A percentile compares a stretch with the other conserved stretches of the same genome.
These are phyloP conservation scores for Ceuthmochares aereus DNA, from an alignment of 2,113 vertebrate species.

Conservation along the genomic window DNA sequence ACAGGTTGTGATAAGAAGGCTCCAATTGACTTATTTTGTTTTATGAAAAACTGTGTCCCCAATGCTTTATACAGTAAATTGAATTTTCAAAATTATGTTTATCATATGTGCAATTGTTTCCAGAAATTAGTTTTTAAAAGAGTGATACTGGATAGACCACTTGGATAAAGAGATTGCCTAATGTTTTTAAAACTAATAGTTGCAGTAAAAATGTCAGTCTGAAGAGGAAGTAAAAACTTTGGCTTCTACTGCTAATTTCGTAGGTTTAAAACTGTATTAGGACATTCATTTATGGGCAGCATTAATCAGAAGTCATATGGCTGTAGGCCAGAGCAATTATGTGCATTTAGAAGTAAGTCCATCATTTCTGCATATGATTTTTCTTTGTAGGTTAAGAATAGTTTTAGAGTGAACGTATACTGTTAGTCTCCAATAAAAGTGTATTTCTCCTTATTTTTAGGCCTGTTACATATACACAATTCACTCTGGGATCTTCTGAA, in stretches of 20 bases:
- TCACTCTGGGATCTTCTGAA: not conserved
- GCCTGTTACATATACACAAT: not conserved
- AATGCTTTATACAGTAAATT: constrained; percentile 17
- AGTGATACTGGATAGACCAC: not conserved
- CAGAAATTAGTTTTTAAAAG: constrained; percentile 5
- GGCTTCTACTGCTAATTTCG: not conserved
- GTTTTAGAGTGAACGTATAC: not conserved
- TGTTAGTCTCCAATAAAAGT: not conserved
- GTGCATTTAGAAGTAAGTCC: not conserved
- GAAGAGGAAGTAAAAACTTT: constrained; percentile 17
- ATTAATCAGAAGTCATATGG: not conserved
- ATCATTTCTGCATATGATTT: not conserved
- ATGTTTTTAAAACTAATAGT: not conserved
- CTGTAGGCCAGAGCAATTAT: constrained; percentile 5
- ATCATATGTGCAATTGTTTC: constrained; percentile 14
- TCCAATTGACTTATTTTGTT: constrained; percentile 23
- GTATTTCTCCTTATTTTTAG: not conserved
- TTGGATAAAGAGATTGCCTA: not conserved
- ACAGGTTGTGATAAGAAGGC: not conserved
- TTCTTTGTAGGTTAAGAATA: not conserved
- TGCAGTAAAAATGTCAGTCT: not conserved
- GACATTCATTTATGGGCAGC: not conserved
- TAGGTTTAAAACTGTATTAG: not conserved
- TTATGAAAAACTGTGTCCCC: not conserved
- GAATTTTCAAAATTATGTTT: constrained; percentile 26